A percentile compares a stretch with the other conserved stretches of the same genome.
Conservation (phyloP, 2,888 invertebrate genomes). For the Papilio protenor region DNA sequence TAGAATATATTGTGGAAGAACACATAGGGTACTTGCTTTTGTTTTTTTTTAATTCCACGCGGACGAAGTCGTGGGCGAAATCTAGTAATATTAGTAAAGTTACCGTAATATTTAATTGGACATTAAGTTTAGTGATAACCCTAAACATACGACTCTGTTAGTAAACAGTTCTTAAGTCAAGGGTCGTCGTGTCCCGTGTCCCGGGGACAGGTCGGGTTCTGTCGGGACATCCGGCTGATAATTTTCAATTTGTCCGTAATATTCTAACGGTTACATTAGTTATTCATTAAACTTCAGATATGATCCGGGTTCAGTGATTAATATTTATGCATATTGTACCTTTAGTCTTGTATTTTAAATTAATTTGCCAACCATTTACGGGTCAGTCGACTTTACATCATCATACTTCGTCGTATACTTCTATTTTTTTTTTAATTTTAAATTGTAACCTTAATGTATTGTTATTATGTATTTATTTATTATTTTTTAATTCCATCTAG, state of each 20-base stretch:
- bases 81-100: background rate
- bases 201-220: conserved; percentile 49
- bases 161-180: conserved; percentile 68
- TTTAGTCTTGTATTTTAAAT: conserved; percentile 70
- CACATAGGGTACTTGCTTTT: no score
- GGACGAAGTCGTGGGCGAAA: no score
- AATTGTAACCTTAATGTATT: no score
- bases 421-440: no score
- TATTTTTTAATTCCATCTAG: no score
- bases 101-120: background rate
- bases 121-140: background rate
- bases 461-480: no score
- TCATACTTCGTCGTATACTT: no score
- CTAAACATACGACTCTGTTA: conserved; percentile 34
- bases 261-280: conserved; percentile 73
- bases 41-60: no score
- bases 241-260: conserved; percentile 70
- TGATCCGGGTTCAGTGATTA: conserved; percentile 73
- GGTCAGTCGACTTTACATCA: conserved; percentile 48
- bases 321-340: conserved; percentile 76
- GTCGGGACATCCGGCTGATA: conserved; percentile 78
- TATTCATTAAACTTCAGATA: conserved; percentile 77
- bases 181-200: conserved; percentile 60
- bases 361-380: conserved; percentile 61
- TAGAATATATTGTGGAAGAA: no score